phyloP scores from a whole-genome alignment of 2,113 vertebrate species.

The Oryzias javanicus region DNA sequence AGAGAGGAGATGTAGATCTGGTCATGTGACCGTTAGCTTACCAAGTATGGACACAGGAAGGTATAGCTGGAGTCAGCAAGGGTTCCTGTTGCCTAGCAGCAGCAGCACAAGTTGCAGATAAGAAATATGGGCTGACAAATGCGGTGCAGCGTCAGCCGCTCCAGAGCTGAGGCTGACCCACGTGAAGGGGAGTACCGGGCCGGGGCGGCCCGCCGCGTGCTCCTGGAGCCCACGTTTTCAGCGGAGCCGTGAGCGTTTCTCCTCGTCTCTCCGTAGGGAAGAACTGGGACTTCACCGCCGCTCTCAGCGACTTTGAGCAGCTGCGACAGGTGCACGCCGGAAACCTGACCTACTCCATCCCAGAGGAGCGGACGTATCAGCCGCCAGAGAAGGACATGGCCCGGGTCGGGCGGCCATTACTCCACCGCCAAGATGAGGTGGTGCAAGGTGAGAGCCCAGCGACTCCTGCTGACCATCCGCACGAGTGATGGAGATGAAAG shows the following conservation, averaged over 20 bases:
- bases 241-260: not conserved
- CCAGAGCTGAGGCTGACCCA: conserved; percentile 32
- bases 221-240: too few relatives aligned
- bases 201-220: not conserved
- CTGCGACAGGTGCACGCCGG: conserved; percentile 89
- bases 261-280: conserved; percentile 80
- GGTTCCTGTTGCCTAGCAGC: conserved; percentile 69
- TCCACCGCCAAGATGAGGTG: conserved; percentile 91
- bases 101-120: conserved; percentile 58
- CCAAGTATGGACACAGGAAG: conserved; percentile 29
- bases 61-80: conserved; percentile 43
- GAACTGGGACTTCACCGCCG: conserved; percentile 94
- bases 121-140: conserved; percentile 59
- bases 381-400: conserved; percentile 78
- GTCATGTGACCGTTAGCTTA: conserved; percentile 18
- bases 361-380: conserved; percentile 74
- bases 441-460: conserved; percentile 82
- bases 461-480: not conserved
- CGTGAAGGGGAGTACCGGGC: conserved; percentile 32
- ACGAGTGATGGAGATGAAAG: not conserved
- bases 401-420: conserved; percentile 74
- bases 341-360: conserved; percentile 79
- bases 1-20: not conserved
- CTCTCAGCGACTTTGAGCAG: conserved; percentile 94
- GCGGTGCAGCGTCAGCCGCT: conserved; percentile 28